Conservation (phyloP, 2,888 invertebrate genomes). For the Oscheius sp. region DNA sequence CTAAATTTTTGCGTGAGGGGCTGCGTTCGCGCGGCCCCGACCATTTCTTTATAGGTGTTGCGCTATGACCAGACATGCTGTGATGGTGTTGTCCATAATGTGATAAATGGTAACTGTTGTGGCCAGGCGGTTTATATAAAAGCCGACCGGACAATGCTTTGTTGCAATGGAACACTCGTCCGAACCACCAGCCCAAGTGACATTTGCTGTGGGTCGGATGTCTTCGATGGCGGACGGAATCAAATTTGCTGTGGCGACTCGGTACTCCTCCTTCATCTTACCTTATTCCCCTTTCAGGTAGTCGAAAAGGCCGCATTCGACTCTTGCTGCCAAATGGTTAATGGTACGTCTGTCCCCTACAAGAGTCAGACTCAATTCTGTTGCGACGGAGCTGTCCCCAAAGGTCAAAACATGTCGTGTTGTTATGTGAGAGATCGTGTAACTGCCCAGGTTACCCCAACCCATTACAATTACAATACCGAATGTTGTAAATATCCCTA, state of each 20-base stretch:
- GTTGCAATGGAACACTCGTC: conserved; percentile 64
- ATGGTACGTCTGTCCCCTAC: conserved; percentile 39
- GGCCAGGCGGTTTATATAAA: conserved; percentile 65
- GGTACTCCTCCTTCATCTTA: background rate
- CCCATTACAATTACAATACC: conserved; percentile 57
- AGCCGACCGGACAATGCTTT: conserved; percentile 55
- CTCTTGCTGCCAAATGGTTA: conserved; percentile 48
- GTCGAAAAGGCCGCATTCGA: conserved; percentile 47
- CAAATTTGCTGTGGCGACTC: conserved; percentile 65
- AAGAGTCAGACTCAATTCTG: conserved; percentile 56
- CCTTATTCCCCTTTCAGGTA: conserved; percentile 39
- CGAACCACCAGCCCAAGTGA: conserved; percentile 49
- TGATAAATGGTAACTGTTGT: conserved; percentile 70
- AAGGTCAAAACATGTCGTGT: conserved; percentile 56
- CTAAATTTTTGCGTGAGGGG: conserved; percentile 71
- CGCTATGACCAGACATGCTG: conserved; percentile 72
- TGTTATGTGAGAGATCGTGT: conserved; percentile 60
- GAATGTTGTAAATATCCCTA: conserved; percentile 69
- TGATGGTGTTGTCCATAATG: conserved; percentile 68
- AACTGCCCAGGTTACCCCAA: conserved; percentile 43
- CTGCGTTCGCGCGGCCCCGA: conserved; percentile 73
- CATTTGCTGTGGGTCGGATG: conserved; percentile 64
- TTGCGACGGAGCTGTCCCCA: conserved; percentile 63
- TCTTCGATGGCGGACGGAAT: conserved; percentile 65
- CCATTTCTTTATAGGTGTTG: conserved; percentile 54